Percentiles rank a stretch among this genome's conserved stretches.
phyloP scores from a whole-genome alignment of 2,797 vertebrate species.

The Coracias cyanogaster region DNA sequence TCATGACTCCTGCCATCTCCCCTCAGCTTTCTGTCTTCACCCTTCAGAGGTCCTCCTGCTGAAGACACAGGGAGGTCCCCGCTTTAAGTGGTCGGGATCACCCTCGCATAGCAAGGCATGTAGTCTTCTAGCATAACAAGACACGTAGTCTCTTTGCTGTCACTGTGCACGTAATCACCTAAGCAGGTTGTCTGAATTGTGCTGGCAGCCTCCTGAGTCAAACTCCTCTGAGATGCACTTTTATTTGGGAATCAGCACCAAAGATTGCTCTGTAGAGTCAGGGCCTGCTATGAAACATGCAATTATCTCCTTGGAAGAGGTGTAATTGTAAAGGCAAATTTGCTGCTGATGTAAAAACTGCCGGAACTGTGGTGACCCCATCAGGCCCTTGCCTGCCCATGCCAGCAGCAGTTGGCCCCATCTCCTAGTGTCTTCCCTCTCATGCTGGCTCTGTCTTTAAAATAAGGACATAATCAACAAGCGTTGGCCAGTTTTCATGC shows the following conservation, averaged over 20 bases:
- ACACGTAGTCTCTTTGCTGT: background rate
- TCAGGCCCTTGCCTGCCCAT: background rate
- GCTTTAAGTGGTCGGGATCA: background rate
- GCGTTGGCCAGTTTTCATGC: background rate
- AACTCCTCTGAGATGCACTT: background rate
- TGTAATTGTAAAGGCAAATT: background rate
- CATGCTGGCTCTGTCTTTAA: background rate
- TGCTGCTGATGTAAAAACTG: background rate
- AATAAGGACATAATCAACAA: background rate
- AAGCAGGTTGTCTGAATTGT: background rate
- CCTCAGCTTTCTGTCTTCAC: background rate
- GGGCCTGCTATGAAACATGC: background rate
- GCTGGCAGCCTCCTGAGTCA: background rate
- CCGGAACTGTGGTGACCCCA: background rate
- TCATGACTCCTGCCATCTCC: background rate
- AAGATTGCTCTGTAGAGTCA: background rate
- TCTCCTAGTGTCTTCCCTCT: rapidly evolving
- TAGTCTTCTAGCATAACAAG: too few relatives aligned
- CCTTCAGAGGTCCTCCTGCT: background rate
- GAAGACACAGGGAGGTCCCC: background rate
- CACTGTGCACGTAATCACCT: background rate
- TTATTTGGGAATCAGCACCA: background rate
- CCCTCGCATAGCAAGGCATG: background rate
- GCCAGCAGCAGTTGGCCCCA: rapidly evolving
- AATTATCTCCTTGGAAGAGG: background rate